These are phyloP conservation scores for Galagoides demidoff DNA, from an alignment of 2,797 vertebrate species.

Conservation along the genomic window DNA sequence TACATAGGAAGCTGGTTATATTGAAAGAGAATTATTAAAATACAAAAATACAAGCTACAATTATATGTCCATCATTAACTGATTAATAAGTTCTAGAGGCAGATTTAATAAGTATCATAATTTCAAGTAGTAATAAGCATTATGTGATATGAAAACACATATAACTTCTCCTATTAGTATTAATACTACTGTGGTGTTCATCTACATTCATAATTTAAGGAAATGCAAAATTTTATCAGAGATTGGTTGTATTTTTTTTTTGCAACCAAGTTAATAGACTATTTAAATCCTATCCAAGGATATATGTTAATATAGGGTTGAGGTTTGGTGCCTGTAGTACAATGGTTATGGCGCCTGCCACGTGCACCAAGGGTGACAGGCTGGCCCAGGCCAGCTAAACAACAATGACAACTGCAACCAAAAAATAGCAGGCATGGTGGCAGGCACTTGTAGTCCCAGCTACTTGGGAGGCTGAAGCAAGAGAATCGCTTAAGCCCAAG, in stretches of 20 bases:
- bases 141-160: not conserved
- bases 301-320: not conserved
- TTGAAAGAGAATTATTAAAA: slow-evolving; percentile 42
- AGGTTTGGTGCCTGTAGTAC: not conserved
- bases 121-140: not conserved
- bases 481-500: too few relatives aligned
- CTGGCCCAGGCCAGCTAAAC: too few relatives aligned
- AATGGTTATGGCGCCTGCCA: too few relatives aligned
- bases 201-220: not conserved
- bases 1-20: not conserved
- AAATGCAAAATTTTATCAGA: slow-evolving; percentile 9
- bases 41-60: not conserved
- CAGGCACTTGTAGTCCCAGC: too few relatives aligned
- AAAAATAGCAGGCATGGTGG: too few relatives aligned
- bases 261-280: not conserved
- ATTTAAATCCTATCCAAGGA: not conserved
- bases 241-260: not conserved
- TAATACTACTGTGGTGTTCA: not conserved
- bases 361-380: too few relatives aligned
- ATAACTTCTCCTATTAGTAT: not conserved
- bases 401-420: too few relatives aligned
- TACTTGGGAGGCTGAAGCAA: too few relatives aligned
- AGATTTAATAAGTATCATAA: slow-evolving; percentile 6
- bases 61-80: not conserved
- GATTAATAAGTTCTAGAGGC: not conserved